Evolutionary conservation across 2,888 invertebrate genomes (phyloP), one percentile per base, ranked within the genome.

Genomic region (Cheilosia urbana): DNA sequence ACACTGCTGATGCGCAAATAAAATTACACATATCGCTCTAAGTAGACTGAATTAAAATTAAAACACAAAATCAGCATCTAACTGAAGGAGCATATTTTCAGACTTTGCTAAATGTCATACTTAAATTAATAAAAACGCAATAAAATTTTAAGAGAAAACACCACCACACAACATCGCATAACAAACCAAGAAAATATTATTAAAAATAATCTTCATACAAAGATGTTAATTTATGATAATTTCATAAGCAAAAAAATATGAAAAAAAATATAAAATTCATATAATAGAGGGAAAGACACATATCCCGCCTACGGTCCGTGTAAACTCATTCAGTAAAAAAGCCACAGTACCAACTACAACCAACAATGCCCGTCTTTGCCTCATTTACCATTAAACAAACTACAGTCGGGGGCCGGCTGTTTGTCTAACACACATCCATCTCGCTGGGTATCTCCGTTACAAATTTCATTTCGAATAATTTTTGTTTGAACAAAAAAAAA

Each of bases 151-250:
- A 58, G 55, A 55, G 71, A 62, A 69, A 69, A 62, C 78, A 63
- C 53, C 65, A 45, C 47, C 19, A 53, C 34, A 27, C 27, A 27
- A 27, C 27, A 27, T 27, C 27, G 9, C 9, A 55, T 42, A 72
- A 71, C 49, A 30, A 79, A 65, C 53, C 53, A 65, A 62, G 30
- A 68, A 60, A 57, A 45, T 42, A 24, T 19, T 42, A 55, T 19
- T 27, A 68, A 65, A 71, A 79, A 79, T 58, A 65, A 51, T 66
- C 27, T 58, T 79, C 19, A 19, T 62, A 62, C 55, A 71, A 69
- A 66, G 55, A 84, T 79, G 63, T 55, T 57, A 84, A 84, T 79
- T 79, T 84, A 84, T 84, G 79, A 69, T 79, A 79, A 83, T 83
- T 58, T 47, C 55, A 62, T 58, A 51, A 53, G 62, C 34, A 37